Percentiles rank a stretch among this genome's conserved stretches.
phyloP scores from a whole-genome alignment of 1,140 invertebrate species.

The Pararge aegeria region DNA sequence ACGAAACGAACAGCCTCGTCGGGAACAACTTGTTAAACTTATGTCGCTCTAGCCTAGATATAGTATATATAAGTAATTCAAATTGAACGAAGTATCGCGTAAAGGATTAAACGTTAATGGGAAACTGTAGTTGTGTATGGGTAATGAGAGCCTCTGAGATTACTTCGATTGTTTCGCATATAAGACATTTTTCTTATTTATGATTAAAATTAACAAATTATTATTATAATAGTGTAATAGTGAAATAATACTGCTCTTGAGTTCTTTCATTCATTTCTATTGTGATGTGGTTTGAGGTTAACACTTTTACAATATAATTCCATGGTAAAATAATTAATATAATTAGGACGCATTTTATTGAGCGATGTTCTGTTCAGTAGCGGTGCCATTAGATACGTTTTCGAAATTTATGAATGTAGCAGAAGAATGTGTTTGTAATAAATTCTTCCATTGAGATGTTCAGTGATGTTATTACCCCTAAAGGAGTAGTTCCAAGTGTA shows the following conservation, averaged over 20 bases:
- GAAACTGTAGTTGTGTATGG: conserved; percentile 55
- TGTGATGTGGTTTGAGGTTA: conserved; percentile 34
- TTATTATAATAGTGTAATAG: conserved; percentile 38
- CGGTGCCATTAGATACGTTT: conserved; percentile 34
- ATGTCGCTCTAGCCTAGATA: conserved; percentile 59
- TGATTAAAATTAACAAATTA: conserved; percentile 39
- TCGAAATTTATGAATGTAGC: conserved; percentile 18
- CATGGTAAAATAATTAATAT: conserved; percentile 28
- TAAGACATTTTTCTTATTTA: conserved; percentile 39
- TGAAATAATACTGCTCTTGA: conserved; percentile 52
- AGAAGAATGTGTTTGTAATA: not conserved
- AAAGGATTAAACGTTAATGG: conserved; percentile 35
- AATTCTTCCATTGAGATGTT: not conserved
- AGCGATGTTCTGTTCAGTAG: conserved; percentile 30
- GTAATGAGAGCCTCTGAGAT: conserved; percentile 64
- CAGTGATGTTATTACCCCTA: too few relatives aligned
- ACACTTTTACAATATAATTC: conserved; percentile 31
- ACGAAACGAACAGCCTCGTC: conserved; percentile 45
- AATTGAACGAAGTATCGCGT: conserved; percentile 56
- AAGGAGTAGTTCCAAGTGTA: too few relatives aligned
- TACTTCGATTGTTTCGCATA: conserved; percentile 45
- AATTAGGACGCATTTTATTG: conserved; percentile 34
- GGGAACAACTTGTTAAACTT: conserved; percentile 68
- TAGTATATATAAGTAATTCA: conserved; percentile 61
- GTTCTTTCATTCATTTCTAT: conserved; percentile 30